phyloP scores from a whole-genome alignment of 2,888 invertebrate genomes.

The Fragum whitleyi region DNA sequence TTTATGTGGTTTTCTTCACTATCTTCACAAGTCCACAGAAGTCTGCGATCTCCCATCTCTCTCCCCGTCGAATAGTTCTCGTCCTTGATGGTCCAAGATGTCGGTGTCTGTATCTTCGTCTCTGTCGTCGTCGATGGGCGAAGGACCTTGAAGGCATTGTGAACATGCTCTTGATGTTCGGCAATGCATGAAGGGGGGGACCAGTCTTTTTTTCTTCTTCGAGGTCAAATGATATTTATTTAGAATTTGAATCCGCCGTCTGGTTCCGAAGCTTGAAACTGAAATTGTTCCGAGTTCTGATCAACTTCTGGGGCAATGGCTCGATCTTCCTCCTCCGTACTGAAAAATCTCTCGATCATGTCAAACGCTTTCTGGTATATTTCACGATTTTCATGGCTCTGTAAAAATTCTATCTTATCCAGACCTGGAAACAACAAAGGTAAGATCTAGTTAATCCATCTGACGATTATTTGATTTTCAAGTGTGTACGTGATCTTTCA shows the following conservation, averaged over 20 bases:
- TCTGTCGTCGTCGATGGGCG: slow-evolving; percentile 50
- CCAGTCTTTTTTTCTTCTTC: slow-evolving; percentile 5
- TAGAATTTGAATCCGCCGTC: slow-evolving; percentile 81
- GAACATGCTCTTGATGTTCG: neutral
- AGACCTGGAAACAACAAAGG: slow-evolving; percentile 87
- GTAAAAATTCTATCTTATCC: slow-evolving; percentile 98
- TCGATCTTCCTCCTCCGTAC: slow-evolving; percentile 90
- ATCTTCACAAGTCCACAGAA: neutral
- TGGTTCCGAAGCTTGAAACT: slow-evolving; percentile 76
- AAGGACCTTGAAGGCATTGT: slow-evolving; percentile 42
- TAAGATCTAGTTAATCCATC: too few species aligned
- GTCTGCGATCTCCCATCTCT: slow-evolving; percentile 8
- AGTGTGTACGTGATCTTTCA: too few species aligned
- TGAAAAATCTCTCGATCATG: slow-evolving; percentile 98
- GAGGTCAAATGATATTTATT: slow-evolving; percentile 10
- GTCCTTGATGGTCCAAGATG: slow-evolving; percentile 22
- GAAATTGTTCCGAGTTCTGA: slow-evolving; percentile 86
- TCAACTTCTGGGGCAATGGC: slow-evolving; percentile 90
- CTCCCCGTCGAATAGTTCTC: slow-evolving; percentile 24
- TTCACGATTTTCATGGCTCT: slow-evolving; percentile 98
- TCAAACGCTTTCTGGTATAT: slow-evolving; percentile 98
- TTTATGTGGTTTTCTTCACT: too few species aligned
- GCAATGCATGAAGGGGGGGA: slow-evolving; percentile 28
- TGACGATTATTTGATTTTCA: too few species aligned
- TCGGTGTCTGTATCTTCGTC: slow-evolving; percentile 24